Conservation (phyloP, 1,140 invertebrate species). For the Centruroides sculpturatus region DNA sequence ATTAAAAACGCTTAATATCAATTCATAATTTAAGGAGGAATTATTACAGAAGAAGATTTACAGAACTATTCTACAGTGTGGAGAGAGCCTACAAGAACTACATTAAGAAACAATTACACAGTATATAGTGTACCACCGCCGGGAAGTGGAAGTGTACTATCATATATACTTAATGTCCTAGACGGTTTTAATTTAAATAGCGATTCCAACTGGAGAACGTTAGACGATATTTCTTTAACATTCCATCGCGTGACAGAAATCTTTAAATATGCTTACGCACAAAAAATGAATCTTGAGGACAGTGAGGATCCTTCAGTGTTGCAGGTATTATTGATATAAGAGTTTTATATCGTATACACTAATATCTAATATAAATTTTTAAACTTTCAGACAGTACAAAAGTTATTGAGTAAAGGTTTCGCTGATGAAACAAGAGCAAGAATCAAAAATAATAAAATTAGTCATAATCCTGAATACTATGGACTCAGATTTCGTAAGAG, state of each 20-base stretch:
- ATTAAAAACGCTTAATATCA: no score
- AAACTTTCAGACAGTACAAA: constrained; percentile 1
- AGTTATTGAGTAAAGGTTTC: constrained; percentile 3
- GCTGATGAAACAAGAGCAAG: constrained; percentile 3
- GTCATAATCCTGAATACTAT: constrained; percentile 48
- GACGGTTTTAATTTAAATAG: constrained; percentile 38
- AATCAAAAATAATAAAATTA: constrained; percentile 45
- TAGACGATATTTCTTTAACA: no score
- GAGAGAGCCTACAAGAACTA: not conserved
- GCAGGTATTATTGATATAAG: no score
- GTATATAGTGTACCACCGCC: constrained; percentile 31
- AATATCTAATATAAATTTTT: no score
- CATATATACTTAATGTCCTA: constrained; percentile 68
- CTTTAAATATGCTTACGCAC: constrained; percentile 39
- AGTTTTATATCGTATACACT: no score
- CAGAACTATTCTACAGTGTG: constrained; percentile 15
- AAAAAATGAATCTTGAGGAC: constrained; percentile 33
- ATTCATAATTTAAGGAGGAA: constrained; percentile 18
- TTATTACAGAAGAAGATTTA: constrained; percentile 24
- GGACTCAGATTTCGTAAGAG: constrained; percentile 40
- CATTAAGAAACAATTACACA: constrained; percentile 3
- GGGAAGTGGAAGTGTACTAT: constrained; percentile 59
- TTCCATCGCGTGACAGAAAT: constrained; percentile 34
- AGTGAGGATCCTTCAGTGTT: not conserved
- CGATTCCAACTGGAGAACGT: not conserved